These are phyloP conservation scores for Diorhabda sublineata DNA, from an alignment of 1,140 invertebrate genomes.

Conservation along the genomic window DNA sequence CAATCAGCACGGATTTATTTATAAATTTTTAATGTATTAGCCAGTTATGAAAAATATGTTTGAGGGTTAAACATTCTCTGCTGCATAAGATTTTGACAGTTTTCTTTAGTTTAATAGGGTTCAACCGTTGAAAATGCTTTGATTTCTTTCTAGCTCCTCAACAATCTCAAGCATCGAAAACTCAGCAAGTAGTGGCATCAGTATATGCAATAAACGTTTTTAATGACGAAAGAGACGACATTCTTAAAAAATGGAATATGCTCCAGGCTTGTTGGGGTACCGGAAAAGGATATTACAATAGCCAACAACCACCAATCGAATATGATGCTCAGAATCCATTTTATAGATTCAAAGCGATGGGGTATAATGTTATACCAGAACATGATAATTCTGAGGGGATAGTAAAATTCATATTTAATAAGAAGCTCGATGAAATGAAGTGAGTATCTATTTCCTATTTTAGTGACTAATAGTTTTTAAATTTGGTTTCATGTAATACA, in stretches of 20 bases:
- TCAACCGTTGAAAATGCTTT: too few relatives aligned
- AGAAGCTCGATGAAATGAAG: slow-evolving; percentile 71
- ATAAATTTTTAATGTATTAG: too few relatives aligned
- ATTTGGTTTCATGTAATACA: too few relatives aligned
- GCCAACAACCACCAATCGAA: slow-evolving; percentile 69
- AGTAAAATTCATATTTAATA: slow-evolving; percentile 77
- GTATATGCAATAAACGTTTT: slow-evolving; percentile 70
- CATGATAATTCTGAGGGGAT: slow-evolving; percentile 83
- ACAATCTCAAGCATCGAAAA: slow-evolving; percentile 52
- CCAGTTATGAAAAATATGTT: too few relatives aligned
- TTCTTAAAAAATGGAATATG: slow-evolving; percentile 90
- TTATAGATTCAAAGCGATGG: slow-evolving; percentile 89
- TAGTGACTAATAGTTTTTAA: too few relatives aligned
- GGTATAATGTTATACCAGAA: slow-evolving; percentile 78
- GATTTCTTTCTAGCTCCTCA: slow-evolving; percentile 48
- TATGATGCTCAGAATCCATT: slow-evolving; percentile 86
- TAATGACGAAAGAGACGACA: slow-evolving; percentile 87
- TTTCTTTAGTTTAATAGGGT: too few relatives aligned
- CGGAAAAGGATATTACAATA: slow-evolving; percentile 72
- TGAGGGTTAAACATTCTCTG: too few relatives aligned
- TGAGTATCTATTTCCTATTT: slow-evolving; percentile 38
- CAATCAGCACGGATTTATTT: too few relatives aligned
- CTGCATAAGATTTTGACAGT: too few relatives aligned
- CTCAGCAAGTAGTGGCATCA: slow-evolving; percentile 39
- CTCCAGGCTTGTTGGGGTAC: slow-evolving; percentile 89